Evolutionary conservation across 1,140 invertebrate species (phyloP), one percentile per base, ranked within the genome.

Genomic region (Psilanteris sp.): DNA sequence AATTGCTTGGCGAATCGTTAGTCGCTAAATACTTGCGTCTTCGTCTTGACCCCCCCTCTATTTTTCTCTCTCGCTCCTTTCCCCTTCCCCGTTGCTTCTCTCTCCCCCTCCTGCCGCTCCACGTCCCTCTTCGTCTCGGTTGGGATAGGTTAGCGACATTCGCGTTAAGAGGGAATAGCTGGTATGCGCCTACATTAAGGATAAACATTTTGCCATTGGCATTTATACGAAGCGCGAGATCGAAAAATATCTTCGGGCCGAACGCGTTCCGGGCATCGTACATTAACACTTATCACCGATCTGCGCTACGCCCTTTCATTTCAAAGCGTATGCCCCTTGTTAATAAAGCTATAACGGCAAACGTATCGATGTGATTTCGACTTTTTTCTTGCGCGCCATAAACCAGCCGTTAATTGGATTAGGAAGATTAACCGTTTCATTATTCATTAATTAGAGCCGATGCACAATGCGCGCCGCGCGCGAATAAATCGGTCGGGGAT

Each of bases 201-300:
- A 43, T 59, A 52, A 50, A 54, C 57, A 55, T 70, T 64, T 66
- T 27, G 73, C 73, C 66, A 76, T 64, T 64, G 73, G 73, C 73
- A 64, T 57, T 70, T 55, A 76, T 70, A 62, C 71, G 34, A 18
- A 41, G 59, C 46, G 27, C 39, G 48, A 67, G 61, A 71, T 77
- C 52, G 46, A 59, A 71, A 77, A 71, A 77, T 77, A 77, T 77
- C 73, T 66, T 37, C 44, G 50, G 74, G 74, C 73, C 39, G 44
- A 54, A 54, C 44, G 37, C 48, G 59, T 76, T 44, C 27, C 24
- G 57, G 59, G 52, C 64, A 61, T 70, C 57, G 73, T 76, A 70
- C 59, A 76, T 76, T 70, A 76, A 70, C 73, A 70, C 73, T 76
- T 76, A 76, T 70, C 66, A 70, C 66, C 59, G 64, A 68, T 70